A percentile compares a stretch with the other conserved stretches of the same genome.
These are phyloP conservation scores for Doryteuthis pealeii DNA, from an alignment of 1,140 invertebrate genomes.

Conservation along the genomic window DNA sequence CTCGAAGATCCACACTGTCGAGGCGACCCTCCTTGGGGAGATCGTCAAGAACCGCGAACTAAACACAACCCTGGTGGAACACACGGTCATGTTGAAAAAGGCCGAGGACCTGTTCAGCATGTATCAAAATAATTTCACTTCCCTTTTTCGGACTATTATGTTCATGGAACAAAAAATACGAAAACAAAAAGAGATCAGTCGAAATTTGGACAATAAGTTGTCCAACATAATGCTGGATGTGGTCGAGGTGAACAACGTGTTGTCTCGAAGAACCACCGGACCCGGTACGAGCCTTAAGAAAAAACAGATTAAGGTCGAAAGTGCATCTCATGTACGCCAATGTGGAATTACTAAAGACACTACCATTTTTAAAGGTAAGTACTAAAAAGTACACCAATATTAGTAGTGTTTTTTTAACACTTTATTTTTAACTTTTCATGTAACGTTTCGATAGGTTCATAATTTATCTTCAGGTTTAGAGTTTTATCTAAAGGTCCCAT, in stretches of 20 bases:
- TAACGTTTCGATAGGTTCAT: no score
- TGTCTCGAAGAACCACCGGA: slow-evolving; percentile 36
- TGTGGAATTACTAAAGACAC: slow-evolving; percentile 31
- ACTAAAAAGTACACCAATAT: neutral
- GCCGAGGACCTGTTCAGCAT: slow-evolving; percentile 33
- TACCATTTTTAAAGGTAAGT: slow-evolving; percentile 42
- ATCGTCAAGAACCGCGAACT: slow-evolving; percentile 41
- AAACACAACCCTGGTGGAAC: slow-evolving; percentile 44
- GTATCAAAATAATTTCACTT: slow-evolving; percentile 44
- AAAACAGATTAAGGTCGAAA: slow-evolving; percentile 46
- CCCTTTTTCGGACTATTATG: slow-evolving; percentile 44
- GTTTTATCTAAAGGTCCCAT: no score
- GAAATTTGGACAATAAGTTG: slow-evolving; percentile 50
- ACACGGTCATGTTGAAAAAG: slow-evolving; percentile 33
- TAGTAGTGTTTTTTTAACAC: neutral
- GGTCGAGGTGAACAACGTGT: slow-evolving; percentile 51
- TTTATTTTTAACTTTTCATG: no score
- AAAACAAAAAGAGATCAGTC: slow-evolving; percentile 38
- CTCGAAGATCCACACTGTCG: slow-evolving; percentile 37
- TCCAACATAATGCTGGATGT: slow-evolving; percentile 51
- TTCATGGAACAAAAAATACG: slow-evolving; percentile 40
- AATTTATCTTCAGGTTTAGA: no score
- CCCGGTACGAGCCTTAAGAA: slow-evolving; percentile 12
- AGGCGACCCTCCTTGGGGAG: slow-evolving; percentile 42
- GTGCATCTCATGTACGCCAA: slow-evolving; percentile 33